phyloP scores from a whole-genome alignment of 2,888 invertebrate genomes.

The Pemphredon lugubris region DNA sequence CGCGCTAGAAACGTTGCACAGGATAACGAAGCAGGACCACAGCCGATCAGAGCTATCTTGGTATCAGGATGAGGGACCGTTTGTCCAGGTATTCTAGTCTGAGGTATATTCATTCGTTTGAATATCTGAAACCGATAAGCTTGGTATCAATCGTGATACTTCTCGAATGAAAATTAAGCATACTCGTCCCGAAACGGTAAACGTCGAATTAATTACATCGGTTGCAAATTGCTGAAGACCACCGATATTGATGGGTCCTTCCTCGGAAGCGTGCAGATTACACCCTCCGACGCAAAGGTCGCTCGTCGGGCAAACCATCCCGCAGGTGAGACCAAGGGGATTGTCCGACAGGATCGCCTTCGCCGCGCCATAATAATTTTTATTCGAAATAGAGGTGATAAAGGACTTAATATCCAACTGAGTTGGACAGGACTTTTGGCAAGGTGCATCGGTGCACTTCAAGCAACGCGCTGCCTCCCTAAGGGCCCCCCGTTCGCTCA shows the following conservation, averaged over 20 bases:
- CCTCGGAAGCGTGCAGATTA: constrained; percentile 97
- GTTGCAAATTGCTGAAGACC: constrained; percentile 99
- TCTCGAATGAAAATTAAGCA: not conserved
- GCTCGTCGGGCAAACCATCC: constrained; percentile 99
- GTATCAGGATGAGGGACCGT: constrained; percentile 82
- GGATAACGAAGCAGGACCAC: constrained; percentile 97
- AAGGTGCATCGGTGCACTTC: constrained; percentile 97
- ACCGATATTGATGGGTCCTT: constrained; percentile 99
- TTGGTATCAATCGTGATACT: too few species aligned
- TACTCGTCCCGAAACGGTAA: not conserved
- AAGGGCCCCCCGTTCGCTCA: constrained; percentile 97
- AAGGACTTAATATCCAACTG: constrained; percentile 98
- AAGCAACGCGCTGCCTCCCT: constrained; percentile 93
- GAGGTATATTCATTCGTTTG: constrained; percentile 95
- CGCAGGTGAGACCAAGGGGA: constrained; percentile 96
- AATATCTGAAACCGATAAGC: constrained; percentile 90
- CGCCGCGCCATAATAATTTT: constrained; percentile 99
- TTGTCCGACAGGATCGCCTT: constrained; percentile 98
- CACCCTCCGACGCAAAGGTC: constrained; percentile 99
- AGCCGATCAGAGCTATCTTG: constrained; percentile 94
- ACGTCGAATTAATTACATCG: constrained; percentile 85
- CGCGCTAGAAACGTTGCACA: constrained; percentile 98
- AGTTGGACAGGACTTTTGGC: constrained; percentile 99
- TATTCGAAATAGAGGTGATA: constrained; percentile 97
- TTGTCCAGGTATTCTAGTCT: constrained; percentile 90